Percentiles rank a stretch among this genome's conserved stretches.
phyloP scores from a whole-genome alignment of 2,113 vertebrate species.

The Pithys albifrons region DNA sequence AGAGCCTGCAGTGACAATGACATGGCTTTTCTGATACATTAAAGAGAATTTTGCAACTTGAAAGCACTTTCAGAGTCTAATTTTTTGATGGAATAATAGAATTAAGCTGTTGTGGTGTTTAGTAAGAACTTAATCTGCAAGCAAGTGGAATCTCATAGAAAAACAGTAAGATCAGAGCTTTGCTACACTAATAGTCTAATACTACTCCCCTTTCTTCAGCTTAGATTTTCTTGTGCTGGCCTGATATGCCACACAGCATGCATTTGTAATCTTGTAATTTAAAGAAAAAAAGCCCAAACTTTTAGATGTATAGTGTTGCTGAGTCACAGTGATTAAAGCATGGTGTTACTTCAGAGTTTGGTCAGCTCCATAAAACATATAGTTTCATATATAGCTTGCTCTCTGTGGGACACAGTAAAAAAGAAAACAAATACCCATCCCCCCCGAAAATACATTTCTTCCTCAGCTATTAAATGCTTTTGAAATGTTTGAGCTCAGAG shows the following conservation, averaged over 20 bases:
- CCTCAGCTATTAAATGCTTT: neutral
- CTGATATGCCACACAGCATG: neutral
- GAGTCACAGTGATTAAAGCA: neutral
- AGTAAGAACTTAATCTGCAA: constrained; percentile 9
- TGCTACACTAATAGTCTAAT: neutral
- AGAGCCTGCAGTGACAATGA: constrained; percentile 13
- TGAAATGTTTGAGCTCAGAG: neutral
- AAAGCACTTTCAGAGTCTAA: constrained; percentile 9
- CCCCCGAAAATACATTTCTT: neutral
- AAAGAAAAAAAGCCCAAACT: neutral
- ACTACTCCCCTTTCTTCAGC: neutral
- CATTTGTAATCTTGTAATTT: neutral
- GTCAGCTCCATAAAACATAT: neutral
- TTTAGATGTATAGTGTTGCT: neutral
- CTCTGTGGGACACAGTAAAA: neutral
- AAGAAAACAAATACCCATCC: neutral
- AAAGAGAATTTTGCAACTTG: neutral
- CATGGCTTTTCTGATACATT: neutral
- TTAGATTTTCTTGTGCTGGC: neutral
- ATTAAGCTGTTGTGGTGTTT: constrained; percentile 29
- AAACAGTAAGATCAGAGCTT: neutral
- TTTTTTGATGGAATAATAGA: constrained; percentile 12
- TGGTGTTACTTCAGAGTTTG: neutral
- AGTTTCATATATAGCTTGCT: neutral
- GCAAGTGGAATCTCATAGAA: constrained; percentile 22